A percentile compares a stretch with the other conserved stretches of the same genome.
Evolutionary conservation across 2,888 invertebrate species (phyloP).

Genomic region (Oxyteleia sp.): DNA sequence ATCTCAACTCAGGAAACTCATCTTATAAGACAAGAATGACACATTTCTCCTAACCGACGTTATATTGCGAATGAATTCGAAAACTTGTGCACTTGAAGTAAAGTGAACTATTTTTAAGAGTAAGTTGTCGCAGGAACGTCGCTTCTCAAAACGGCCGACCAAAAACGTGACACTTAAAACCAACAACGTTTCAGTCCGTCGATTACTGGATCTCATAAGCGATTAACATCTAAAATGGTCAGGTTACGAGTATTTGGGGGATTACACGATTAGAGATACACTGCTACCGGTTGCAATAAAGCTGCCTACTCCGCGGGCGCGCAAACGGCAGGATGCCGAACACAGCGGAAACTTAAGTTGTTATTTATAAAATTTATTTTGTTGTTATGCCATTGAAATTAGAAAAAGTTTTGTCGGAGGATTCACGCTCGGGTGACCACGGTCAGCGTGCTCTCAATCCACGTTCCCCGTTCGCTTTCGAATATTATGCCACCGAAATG

Average conservation of each 20-base stretch:
- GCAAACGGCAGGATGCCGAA: conserved; percentile 77
- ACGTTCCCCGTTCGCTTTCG: conserved; percentile 48
- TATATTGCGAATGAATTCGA: too few species aligned
- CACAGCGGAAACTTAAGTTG: conserved; percentile 85
- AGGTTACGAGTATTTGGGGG: conserved; percentile 73
- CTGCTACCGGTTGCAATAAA: conserved; percentile 65
- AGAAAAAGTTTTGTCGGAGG: conserved; percentile 81
- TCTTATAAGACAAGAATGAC: too few species aligned
- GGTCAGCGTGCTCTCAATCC: conserved; percentile 61
- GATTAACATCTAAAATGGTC: conserved; percentile 55
- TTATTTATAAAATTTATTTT: too few species aligned
- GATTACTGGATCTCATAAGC: conserved; percentile 68
- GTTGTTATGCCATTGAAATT: too few species aligned
- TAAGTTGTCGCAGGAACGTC: too few species aligned
- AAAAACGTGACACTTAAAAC: conserved; percentile 41
- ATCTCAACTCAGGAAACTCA: too few species aligned
- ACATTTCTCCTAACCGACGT: too few species aligned
- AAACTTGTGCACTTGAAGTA: too few species aligned
- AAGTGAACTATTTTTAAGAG: too few species aligned
- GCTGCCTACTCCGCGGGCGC: conserved; percentile 69
- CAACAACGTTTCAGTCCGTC: conserved; percentile 56
- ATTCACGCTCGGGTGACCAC: conserved; percentile 72
- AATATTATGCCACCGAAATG: conserved; percentile 49
- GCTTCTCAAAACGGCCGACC: conserved; percentile 9
- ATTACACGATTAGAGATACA: conserved; percentile 77